A percentile compares a stretch with the other conserved stretches of the same genome.
phyloP scores from a whole-genome alignment of 2,113 vertebrate species.

The Tamias sibiricus region DNA sequence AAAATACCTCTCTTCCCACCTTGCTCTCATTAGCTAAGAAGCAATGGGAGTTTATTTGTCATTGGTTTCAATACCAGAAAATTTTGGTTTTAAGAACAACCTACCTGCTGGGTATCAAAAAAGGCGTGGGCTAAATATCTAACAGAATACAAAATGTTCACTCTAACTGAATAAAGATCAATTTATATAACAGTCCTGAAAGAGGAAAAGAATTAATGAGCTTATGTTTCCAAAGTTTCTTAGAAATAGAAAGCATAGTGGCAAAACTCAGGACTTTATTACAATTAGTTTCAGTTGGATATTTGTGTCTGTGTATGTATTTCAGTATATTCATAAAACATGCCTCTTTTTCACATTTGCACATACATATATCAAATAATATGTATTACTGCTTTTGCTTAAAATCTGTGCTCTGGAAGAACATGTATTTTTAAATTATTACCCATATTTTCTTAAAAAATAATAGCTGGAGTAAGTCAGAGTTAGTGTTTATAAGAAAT shows the following conservation, averaged over 20 bases:
- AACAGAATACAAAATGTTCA: constrained; percentile 71
- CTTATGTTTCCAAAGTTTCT: constrained; percentile 38
- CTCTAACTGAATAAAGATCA: constrained; percentile 70
- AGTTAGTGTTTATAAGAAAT: neutral
- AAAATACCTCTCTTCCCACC: constrained; percentile 80
- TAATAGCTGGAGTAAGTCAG: neutral
- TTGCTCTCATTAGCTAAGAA: constrained; percentile 84
- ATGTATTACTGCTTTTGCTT: neutral
- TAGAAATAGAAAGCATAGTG: neutral
- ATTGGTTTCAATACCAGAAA: constrained; percentile 77
- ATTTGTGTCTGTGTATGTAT: neutral
- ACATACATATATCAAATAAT: neutral
- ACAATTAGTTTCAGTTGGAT: neutral
- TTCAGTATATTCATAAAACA: neutral
- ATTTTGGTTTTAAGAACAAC: constrained; percentile 79
- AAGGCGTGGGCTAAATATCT: constrained; percentile 78
- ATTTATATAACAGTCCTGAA: constrained; percentile 2
- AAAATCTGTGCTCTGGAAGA: neutral
- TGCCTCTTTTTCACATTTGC: neutral
- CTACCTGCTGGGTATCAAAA: constrained; percentile 81
- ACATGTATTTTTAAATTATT: neutral
- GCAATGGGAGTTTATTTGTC: constrained; percentile 83
- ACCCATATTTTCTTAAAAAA: constrained; percentile 6
- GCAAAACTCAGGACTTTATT: neutral
- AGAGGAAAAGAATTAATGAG: neutral